Percentiles rank a stretch among this genome's conserved stretches.
phyloP scores from a whole-genome alignment of 2,113 vertebrate genomes.

The Holacanthus passer region DNA sequence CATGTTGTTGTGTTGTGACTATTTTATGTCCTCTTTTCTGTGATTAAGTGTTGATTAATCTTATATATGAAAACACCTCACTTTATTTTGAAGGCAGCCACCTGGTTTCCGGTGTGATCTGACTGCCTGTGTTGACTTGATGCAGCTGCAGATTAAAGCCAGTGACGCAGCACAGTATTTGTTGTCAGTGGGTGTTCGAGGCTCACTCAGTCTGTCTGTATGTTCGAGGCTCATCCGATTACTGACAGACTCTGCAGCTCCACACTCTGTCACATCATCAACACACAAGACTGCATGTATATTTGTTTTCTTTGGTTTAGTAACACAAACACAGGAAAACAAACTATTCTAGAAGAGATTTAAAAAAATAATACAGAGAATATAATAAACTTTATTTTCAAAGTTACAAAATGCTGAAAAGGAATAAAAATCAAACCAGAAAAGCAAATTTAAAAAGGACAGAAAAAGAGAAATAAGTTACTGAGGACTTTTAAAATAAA shows the following conservation, averaged over 20 bases:
- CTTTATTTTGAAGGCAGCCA: constrained; percentile 33
- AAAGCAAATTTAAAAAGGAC: too few species aligned
- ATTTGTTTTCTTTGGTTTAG: neutral
- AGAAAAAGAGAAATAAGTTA: too few species aligned
- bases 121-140: fast-evolving
- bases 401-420: neutral
- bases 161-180: constrained; percentile 52
- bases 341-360: neutral
- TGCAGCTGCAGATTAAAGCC: constrained; percentile 32
- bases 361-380: neutral
- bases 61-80: neutral
- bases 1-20: too few species aligned
- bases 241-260: constrained; percentile 14
- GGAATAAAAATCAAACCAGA: neutral
- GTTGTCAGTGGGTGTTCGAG: neutral
- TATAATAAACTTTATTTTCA: neutral
- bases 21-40: too few species aligned
- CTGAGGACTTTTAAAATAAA: neutral
- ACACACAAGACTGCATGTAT: too few species aligned
- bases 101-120: neutral
- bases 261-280: neutral
- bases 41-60: too few species aligned
- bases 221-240: constrained; percentile 60
- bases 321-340: neutral
- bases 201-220: neutral